Evolutionary conservation across 2,797 vertebrate species (phyloP), one percentile per base, ranked within the genome.

Genomic region (Gallinago stenura): DNA sequence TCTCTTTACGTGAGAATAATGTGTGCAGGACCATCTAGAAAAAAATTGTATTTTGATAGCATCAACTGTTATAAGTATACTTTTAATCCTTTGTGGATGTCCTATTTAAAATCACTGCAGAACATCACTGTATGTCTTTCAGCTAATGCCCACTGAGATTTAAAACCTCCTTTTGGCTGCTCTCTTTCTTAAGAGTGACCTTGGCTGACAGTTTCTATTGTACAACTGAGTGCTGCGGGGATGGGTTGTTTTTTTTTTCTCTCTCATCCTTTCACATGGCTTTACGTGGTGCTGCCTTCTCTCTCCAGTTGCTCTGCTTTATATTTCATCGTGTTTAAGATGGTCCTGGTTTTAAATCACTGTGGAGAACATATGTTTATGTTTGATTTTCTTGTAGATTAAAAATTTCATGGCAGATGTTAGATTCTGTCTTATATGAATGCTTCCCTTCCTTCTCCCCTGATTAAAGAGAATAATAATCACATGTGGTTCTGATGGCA

Each of bases 31-130:
- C 8, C 37, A 31, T 21, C 60, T 41, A 35, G 46, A n/a, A 60
- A 76, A 89, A 43, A 9, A 7, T 3, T 16, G 50, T 31, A 2
- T 84, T 57, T 82, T 18, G 70, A 15, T 43, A 18, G 57, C 64
- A 24, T 26, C 81, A 73, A 26, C 85, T 39, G 75, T 21, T 72
- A 33, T 2, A 20, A 41, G 15, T 30, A 53, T 31, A 56, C 90
- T 87, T 73, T 30, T 70, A 24, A 90, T 62, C 57, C 85, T 97
- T 92, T 79, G 83, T 91, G 89, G 87, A 17, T 73, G 95, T 39
- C 93, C 95, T 95, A 90, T 94, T 94, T 96, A 78, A 95, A 91
- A 82, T 57, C 73, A 11, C 94, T 70, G 89, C 94, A 94, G 91
- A 93, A 86, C 90, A 90, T 79, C 10, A 1, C 62, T 62, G 48